Conservation (phyloP, 2,797 vertebrate genomes). For the Molossus molossus region DNA sequence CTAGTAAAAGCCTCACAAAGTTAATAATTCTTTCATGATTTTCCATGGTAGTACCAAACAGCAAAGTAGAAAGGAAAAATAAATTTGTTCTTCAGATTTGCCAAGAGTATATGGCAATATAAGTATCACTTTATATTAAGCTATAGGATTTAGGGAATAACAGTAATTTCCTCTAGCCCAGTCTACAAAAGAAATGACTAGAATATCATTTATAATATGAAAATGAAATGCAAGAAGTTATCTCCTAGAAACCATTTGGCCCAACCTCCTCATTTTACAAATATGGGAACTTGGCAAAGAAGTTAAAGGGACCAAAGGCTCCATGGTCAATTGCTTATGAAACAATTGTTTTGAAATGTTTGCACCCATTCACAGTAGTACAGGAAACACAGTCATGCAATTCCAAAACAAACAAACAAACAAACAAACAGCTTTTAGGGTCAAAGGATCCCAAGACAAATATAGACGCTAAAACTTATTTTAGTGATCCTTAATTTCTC, state of each 20-base stretch:
- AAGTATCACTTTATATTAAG: conserved; percentile 27
- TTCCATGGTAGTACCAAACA: conserved; percentile 54
- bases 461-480: not conserved
- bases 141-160: not conserved
- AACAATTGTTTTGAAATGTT: conserved; percentile 15
- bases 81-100: conserved; percentile 59
- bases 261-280: conserved; percentile 16
- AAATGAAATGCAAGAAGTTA: conserved; percentile 25
- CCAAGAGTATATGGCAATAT: conserved; percentile 9
- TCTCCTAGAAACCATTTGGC: conserved; percentile 33
- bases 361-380: not conserved
- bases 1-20: conserved; percentile 33
- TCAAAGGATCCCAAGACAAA: conserved; percentile 43
- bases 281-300: conserved; percentile 49
- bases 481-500: not conserved
- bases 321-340: not conserved
- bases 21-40: conserved; percentile 20
- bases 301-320: conserved; percentile 20
- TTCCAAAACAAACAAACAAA: not conserved
- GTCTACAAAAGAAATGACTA: not conserved
- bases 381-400: conserved; percentile 33
- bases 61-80: conserved; percentile 25
- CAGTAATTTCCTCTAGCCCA: conserved; percentile 43
- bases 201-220: not conserved
- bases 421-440: not conserved